Evolutionary conservation across 2,888 invertebrate genomes (phyloP), one percentile per base, ranked within the genome.

Genomic region (Atherix ibis): DNA sequence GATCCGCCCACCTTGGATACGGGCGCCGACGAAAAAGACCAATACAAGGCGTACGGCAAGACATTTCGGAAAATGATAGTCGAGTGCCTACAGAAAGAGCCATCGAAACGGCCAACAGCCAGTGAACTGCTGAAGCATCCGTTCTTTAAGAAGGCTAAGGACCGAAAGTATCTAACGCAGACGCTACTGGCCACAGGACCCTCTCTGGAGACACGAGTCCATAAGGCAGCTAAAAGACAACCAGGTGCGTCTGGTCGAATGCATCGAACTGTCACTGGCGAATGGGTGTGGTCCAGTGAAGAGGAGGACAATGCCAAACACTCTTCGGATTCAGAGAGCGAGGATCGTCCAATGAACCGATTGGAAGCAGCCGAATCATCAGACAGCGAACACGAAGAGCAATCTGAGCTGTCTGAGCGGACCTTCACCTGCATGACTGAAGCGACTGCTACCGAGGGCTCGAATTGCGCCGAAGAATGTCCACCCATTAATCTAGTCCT

Each of bases 201-300:
- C 33, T 85, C 81, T 52, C 73, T 88, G 62, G 88, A 87, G 60
- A 82, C 85, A 4, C 76, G 91, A 49, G 85, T 91, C 8, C 81
- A 87, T 55, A 92, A 91, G 72, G 89, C 63, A 1, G 52, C 63
- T 18, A 82, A 63, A 75, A 70, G 87, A 42, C 83, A 84, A 61
- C 88, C 89, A 1, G 89, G 89, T 18, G 76, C 88, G 1, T 81
- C 80, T 15, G 83, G 83, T 12, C 70, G 82, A 1, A 65, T 91
- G 43, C 91, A 91, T 61, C 76, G 94, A 51, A 94, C 91, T 45
- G 85, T 89, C 48, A 91, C 91, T 16, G 95, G 95, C 24, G 91
- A 91, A 58, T 95, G 95, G 95, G 91, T 92, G 40, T 97, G 95
- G 94, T 92, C 91, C 39, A 89, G 89, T 48, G 88, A 87, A 52